These are phyloP conservation scores for Tyrophagus putrescentiae DNA, from an alignment of 1,140 invertebrate species.

Conservation along the genomic window DNA sequence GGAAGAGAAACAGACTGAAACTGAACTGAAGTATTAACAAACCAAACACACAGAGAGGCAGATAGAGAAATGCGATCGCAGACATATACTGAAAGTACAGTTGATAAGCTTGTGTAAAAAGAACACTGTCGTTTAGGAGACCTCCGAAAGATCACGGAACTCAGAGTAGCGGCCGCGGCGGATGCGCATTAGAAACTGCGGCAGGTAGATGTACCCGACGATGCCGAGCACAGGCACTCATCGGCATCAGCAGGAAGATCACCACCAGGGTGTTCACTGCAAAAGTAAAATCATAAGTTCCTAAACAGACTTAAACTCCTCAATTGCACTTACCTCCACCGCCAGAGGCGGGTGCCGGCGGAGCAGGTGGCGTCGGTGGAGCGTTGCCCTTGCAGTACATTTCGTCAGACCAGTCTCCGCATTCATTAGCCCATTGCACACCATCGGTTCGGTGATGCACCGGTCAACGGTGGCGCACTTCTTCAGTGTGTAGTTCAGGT, in stretches of 20 bases:
- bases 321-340: not conserved
- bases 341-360: no score
- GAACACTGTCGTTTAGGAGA: slow-evolving; percentile 11
- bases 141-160: slow-evolving; percentile 11
- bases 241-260: slow-evolving; percentile 4
- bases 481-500: not conserved
- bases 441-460: slow-evolving; percentile 1
- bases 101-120: no score
- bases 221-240: slow-evolving; percentile 4
- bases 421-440: slow-evolving; percentile 6
- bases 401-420: slow-evolving; percentile 8
- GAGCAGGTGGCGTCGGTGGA: not conserved
- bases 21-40: no score
- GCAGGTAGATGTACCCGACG: slow-evolving; percentile 9
- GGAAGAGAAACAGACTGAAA: no score
- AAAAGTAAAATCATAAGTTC: not conserved
- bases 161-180: slow-evolving; percentile 12
- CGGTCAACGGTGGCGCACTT: not conserved
- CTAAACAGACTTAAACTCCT: not conserved
- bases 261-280: not conserved
- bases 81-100: no score
- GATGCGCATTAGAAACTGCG: not conserved
- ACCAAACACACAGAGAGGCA: no score
- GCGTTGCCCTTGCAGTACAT: not conserved
- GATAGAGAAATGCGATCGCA: no score